Evolutionary conservation across 53 echinoderm and acorn worm genomes (phyloP), one percentile per base, ranked within the genome.

Genomic region (Arbacia lixula): DNA sequence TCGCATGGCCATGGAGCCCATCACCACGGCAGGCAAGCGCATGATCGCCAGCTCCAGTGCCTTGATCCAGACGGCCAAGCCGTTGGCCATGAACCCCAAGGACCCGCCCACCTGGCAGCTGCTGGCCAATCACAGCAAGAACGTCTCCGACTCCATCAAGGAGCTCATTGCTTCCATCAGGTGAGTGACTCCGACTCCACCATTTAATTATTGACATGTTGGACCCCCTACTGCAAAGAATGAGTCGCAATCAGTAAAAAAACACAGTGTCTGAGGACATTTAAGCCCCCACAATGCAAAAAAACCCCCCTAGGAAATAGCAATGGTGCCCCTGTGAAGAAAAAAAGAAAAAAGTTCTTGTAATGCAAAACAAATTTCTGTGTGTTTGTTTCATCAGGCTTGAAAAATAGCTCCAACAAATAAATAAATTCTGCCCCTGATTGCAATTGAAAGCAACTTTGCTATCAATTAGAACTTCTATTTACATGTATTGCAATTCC

Each of bases 81-180:
- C 96, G 19, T 60, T 96, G 65, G 93, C 91, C 33, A 89, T 93
- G 31, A 96, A 96, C 25, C 93, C 96, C 75, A 93, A 96, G 83
- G 96, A 96, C 43, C 94, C 94, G 20, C 93, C 96, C 40, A 96
- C 96, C 25, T 96, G 96, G 96, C 91, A 96, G 66, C 96, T 91
- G 26, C 87, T 96, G 76, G 93, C 96, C 76, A 93, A 91, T 68
- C 92, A 96, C 86, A 91, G 91, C 31, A 93, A 93, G 86, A 89
- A 93, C 35, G 96, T 96, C 53, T 96, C 96, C 0, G 96, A 96
- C 56, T 96, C 96, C 77, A 96, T 96, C 89, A 96, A 96, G 93
- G 94, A 93, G 68, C 86, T 96, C 22, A 91, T 96, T 32, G 87
- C 93, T 42, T 93, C 96, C 72, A 96, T 96, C 85, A 96, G 93